phyloP scores from a whole-genome alignment of 2,797 vertebrate species.

The Trachops cirrhosus region DNA sequence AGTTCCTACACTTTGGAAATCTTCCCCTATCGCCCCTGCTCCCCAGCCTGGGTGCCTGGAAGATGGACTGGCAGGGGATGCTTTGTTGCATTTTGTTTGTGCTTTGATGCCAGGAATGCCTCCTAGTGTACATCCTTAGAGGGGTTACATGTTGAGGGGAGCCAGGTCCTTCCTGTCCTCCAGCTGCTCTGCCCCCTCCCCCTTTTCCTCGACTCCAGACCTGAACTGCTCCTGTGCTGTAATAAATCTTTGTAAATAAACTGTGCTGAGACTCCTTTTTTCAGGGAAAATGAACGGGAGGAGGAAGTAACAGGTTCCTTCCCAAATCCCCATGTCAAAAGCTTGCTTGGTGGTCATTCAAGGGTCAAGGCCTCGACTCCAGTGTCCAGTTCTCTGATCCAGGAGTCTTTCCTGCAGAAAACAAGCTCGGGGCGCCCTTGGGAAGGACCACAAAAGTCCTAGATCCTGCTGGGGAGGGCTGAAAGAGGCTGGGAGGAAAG shows the following conservation, averaged over 20 bases:
- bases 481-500: neutral
- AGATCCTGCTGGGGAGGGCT: neutral
- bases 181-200: conserved; percentile 51
- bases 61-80: conserved; percentile 58
- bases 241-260: conserved; percentile 84
- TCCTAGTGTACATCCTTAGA: conserved; percentile 44
- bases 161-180: conserved; percentile 44
- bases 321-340: neutral
- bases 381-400: neutral
- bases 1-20: conserved; percentile 19
- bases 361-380: neutral
- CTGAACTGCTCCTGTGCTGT: conserved; percentile 53
- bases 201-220: conserved; percentile 57
- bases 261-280: conserved; percentile 47
- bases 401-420: neutral
- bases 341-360: neutral
- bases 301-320: neutral
- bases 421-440: neutral
- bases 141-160: neutral
- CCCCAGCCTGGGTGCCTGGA: conserved; percentile 57
- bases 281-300: neutral
- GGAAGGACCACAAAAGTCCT: neutral
- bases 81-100: conserved; percentile 63
- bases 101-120: conserved; percentile 72
- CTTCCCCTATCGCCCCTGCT: neutral